Conservation (phyloP, 2,888 invertebrate genomes). For the Eurytoma californica region DNA sequence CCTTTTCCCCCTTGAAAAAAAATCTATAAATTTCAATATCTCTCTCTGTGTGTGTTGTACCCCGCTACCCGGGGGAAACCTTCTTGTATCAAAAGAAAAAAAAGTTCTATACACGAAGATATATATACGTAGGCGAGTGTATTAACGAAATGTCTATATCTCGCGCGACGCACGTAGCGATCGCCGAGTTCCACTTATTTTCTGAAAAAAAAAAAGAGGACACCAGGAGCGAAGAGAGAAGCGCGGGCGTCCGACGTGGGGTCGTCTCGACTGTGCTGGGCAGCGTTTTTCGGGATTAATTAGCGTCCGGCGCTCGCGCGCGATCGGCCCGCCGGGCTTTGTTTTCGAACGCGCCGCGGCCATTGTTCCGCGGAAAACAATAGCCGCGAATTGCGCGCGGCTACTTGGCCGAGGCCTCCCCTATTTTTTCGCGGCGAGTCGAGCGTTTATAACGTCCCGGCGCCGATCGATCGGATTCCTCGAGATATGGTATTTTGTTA, state of each 20-base stretch:
- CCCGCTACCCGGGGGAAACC: slow-evolving; percentile 15
- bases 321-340: not conserved
- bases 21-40: slow-evolving; percentile 14
- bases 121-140: slow-evolving; percentile 33
- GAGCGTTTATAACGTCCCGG: too few relatives aligned
- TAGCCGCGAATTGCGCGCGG: too few relatives aligned
- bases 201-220: slow-evolving; percentile 49
- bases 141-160: slow-evolving; percentile 30
- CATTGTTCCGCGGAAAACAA: too few relatives aligned
- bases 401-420: too few relatives aligned
- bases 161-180: slow-evolving; percentile 11
- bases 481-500: too few relatives aligned
- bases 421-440: too few relatives aligned
- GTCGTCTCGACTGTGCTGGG: slow-evolving; percentile 3
- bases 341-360: too few relatives aligned
- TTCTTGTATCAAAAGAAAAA: slow-evolving; percentile 14
- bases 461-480: too few relatives aligned
- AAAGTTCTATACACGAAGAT: slow-evolving; percentile 31
- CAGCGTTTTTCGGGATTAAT: slow-evolving; percentile 48
- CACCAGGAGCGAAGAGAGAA: slow-evolving; percentile 9
- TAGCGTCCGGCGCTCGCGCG: slow-evolving; percentile 13
- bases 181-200: slow-evolving; percentile 63
- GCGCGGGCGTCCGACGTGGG: not conserved
- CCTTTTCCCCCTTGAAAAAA: not conserved
- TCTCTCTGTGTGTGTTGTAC: slow-evolving; percentile 31